These are phyloP conservation scores for Drosophila pseudotakahashii DNA, from an alignment of 2,888 invertebrate species.

Conservation along the genomic window DNA sequence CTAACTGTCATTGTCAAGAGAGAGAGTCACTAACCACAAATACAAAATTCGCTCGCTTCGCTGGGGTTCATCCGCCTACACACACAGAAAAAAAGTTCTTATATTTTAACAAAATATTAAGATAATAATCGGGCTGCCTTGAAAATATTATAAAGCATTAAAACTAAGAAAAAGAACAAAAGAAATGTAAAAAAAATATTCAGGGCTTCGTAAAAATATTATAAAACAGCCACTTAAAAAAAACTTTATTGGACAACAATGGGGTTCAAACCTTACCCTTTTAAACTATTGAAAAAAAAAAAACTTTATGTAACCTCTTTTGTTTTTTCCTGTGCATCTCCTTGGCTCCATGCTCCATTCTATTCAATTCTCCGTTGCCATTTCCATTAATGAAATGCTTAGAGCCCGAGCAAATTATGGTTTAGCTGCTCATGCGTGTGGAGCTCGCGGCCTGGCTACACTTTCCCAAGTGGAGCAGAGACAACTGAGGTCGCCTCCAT, in stretches of 20 bases:
- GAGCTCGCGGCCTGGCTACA: constrained; percentile 28
- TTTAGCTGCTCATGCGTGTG: constrained; percentile 35
- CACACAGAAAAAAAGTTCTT: neutral
- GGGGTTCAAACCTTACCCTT: neutral
- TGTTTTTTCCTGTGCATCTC: neutral
- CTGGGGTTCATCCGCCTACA: neutral
- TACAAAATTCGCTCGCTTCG: constrained; percentile 21
- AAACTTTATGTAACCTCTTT: too few relatives aligned
- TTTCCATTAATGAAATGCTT: constrained; percentile 52
- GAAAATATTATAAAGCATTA: too few relatives aligned
- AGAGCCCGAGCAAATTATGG: constrained; percentile 59
- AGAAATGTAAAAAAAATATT: too few relatives aligned
- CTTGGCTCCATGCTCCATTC: constrained; percentile 33
- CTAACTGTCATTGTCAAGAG: constrained; percentile 67
- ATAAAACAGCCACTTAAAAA: too few relatives aligned
- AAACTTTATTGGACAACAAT: too few relatives aligned
- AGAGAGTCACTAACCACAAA: constrained; percentile 18
- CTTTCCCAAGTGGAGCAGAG: constrained; percentile 49
- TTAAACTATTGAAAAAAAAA: too few relatives aligned
- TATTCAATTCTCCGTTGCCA: constrained; percentile 9
- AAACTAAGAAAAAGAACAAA: too few relatives aligned
- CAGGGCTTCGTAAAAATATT: too few relatives aligned
- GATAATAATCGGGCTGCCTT: too few relatives aligned
- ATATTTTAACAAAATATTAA: too few relatives aligned
- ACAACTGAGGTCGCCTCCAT: constrained; percentile 13